Percentiles rank a stretch among this genome's conserved stretches.
Conservation (phyloP, 2,888 invertebrate genomes). For the Hipparchia sbordonii region DNA sequence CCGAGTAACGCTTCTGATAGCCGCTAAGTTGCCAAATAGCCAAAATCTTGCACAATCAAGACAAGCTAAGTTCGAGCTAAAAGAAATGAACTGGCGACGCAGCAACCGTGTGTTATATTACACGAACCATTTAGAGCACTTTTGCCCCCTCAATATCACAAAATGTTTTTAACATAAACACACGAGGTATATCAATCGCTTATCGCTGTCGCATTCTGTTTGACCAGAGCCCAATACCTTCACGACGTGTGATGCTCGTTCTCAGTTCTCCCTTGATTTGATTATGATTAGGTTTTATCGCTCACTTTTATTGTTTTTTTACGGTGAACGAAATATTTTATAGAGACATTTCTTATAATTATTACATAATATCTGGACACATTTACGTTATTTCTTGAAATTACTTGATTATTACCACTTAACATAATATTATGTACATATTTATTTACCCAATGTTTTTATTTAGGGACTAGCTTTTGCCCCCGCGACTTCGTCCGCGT, state of each 20-base stretch:
- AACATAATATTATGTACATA: background rate
- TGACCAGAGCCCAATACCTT: slow-evolving; percentile 59
- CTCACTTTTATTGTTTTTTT: slow-evolving; percentile 33
- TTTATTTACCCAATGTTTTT: background rate
- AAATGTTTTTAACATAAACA: too few relatives aligned
- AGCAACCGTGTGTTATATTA: too few relatives aligned
- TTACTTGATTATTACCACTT: slow-evolving; percentile 5
- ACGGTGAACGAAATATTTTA: slow-evolving; percentile 13
- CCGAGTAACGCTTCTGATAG: too few relatives aligned
- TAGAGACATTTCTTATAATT: slow-evolving; percentile 10
- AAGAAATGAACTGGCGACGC: too few relatives aligned
- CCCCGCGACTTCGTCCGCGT: too few relatives aligned
- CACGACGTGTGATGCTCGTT: slow-evolving; percentile 71
- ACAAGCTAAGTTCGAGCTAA: too few relatives aligned
- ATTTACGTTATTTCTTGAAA: background rate
- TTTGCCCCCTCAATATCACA: too few relatives aligned
- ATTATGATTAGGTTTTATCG: slow-evolving; percentile 48
- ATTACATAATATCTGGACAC: background rate
- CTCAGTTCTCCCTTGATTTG: slow-evolving; percentile 54
- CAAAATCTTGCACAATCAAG: too few relatives aligned
- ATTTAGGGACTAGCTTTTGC: background rate
- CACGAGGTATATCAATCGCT: background rate
- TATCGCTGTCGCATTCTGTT: background rate
- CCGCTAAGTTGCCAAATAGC: too few relatives aligned
- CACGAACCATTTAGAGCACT: too few relatives aligned